phyloP scores from a whole-genome alignment of 2,113 vertebrate genomes.

The Cranoglanis bouderius region DNA sequence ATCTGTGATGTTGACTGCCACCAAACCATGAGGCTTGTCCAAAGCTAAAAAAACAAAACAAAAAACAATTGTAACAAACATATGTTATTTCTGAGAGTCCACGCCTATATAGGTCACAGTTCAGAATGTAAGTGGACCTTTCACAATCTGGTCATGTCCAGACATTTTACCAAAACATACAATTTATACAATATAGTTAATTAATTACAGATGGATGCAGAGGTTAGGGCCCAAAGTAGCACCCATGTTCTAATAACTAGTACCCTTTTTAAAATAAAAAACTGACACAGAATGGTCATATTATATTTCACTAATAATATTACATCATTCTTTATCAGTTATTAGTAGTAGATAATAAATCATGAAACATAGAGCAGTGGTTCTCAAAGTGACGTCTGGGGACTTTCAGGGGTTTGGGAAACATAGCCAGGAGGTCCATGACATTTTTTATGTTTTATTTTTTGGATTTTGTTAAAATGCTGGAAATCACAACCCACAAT shows the following conservation, averaged over 20 bases:
- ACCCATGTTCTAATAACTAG: background rate
- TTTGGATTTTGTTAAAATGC: no score
- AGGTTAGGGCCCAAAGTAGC: background rate
- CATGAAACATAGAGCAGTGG: no score
- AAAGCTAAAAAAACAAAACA: conserved; percentile 75
- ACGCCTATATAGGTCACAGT: background rate
- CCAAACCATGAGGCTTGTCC: conserved; percentile 87
- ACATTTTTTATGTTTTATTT: no score
- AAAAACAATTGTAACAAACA: background rate
- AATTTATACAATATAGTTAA: background rate
- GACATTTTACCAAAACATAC: background rate
- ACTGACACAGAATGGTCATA: background rate
- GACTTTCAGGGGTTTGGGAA: background rate
- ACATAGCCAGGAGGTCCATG: background rate
- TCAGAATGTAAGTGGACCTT: background rate
- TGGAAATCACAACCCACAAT: no score
- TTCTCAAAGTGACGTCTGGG: no score
- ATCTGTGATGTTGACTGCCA: conserved; percentile 88
- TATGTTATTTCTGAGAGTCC: no score
- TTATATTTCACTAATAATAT: background rate
- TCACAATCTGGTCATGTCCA: background rate
- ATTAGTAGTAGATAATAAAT: background rate
- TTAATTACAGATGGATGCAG: background rate
- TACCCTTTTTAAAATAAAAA: background rate
- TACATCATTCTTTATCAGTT: background rate